Evolutionary conservation across 2,888 invertebrate species (phyloP).

Genomic region (Nephrotoma appendiculata): DNA sequence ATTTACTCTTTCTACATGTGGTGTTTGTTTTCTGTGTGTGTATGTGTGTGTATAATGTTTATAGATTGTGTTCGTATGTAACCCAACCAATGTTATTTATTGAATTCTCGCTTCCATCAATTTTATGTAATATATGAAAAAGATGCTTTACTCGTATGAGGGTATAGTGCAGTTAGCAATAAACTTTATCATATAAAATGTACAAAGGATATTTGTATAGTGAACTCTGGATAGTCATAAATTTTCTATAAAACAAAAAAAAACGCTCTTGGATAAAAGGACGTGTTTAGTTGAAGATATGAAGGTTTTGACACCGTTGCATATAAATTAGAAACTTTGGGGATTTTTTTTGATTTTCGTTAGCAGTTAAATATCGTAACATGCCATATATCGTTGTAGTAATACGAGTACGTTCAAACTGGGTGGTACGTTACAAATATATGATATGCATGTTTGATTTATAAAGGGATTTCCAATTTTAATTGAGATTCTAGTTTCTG

Average conservation of each 20-base stretch:
- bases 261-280: neutral
- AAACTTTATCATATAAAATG: neutral
- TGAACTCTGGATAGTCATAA: neutral
- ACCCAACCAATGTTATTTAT: neutral
- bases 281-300: neutral
- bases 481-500: no score
- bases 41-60: neutral
- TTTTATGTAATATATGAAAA: neutral
- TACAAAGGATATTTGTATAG: neutral
- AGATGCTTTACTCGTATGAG: neutral
- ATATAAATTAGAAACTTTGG: no score
- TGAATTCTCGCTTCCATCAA: neutral
- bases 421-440: no score
- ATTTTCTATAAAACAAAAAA: neutral
- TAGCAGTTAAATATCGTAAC: no score
- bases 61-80: neutral
- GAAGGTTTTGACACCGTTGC: no score
- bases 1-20: neutral
- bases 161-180: neutral
- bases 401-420: no score
- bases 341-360: no score
- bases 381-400: no score
- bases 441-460: no score
- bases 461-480: no score
- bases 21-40: neutral